Evolutionary conservation across 1,140 invertebrate species (phyloP), one percentile per base, ranked within the genome.

Genomic region (Myzus persicae): DNA sequence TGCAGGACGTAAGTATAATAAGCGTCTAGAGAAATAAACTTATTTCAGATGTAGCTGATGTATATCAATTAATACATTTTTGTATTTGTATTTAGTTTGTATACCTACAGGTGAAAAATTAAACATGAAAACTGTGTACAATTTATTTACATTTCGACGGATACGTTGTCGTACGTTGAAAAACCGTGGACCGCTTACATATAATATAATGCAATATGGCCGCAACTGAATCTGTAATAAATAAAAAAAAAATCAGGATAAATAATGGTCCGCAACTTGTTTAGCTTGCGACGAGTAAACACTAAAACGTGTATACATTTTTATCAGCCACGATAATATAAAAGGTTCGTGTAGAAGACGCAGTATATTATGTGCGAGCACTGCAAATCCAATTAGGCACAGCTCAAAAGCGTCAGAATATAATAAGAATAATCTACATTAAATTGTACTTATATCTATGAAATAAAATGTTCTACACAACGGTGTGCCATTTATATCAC

Each of bases 361-460:
- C 31, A 76, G 59, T 76, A 76, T 76, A 76, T 88, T 46, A 89
- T 38, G 44, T 90, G 48, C 54, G 31, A 67, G 51, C 36, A 22
- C 46, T 48, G 46, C 31, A 44, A 91, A 91, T 91, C 59, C 59
- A 91, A 91, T 76, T 90, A 90, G 38, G 59, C 54, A 36, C 40
- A 67, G 59, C 90, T 91, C 11, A 76, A 91, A 51, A 40, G 90
- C 90, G 38, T 91, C 40, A 81, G 90, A 24, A 44, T 82, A 38
- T 76, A 91, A 91, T 42, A 91, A 81, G 42, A 44, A 91, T 81
- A 76, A 91, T 91, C 90, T 91, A 81, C 90, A 91, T 91, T 91
- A 91, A 81, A 91, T 91, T 82, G 90, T 82, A 91, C 42, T 81
- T 40, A 44, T 87, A 36, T 48, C 46, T 46, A n/a, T 38, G 87